These are phyloP conservation scores for Calephelis virginiensis DNA, from an alignment of 1,140 invertebrate genomes.

Conservation along the genomic window DNA sequence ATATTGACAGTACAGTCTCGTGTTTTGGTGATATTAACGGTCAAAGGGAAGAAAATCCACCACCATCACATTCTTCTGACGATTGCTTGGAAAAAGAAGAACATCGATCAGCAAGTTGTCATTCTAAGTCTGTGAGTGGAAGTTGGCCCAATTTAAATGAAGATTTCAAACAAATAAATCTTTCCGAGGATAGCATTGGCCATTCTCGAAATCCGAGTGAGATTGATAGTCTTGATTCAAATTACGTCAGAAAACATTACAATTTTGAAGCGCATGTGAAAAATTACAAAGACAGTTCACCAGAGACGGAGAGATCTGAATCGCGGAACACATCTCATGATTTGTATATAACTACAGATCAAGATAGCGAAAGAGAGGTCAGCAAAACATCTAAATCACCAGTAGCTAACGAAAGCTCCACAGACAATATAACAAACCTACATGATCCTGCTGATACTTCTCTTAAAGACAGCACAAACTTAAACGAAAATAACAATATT, in stretches of 20 bases:
- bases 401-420: conserved; percentile 50
- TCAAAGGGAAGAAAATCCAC: conserved; percentile 56
- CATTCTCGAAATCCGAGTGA: conserved; percentile 78
- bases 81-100: conserved; percentile 25
- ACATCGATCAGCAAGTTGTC: conserved; percentile 54
- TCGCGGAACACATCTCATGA: conserved; percentile 59
- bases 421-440: neutral
- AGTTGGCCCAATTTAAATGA: conserved; percentile 72
- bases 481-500: neutral
- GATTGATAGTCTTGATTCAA: conserved; percentile 83
- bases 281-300: conserved; percentile 71
- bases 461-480: neutral
- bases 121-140: conserved; percentile 60
- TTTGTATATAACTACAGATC: conserved; percentile 65
- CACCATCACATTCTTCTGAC: conserved; percentile 24
- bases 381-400: conserved; percentile 65
- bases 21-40: conserved; percentile 74
- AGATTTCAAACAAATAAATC: conserved; percentile 60
- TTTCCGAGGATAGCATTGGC: conserved; percentile 70
- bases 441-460: neutral
- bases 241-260: conserved; percentile 81
- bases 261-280: conserved; percentile 72
- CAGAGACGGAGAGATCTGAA: conserved; percentile 61
- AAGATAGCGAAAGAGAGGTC: conserved; percentile 57
- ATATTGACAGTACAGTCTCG: conserved; percentile 73